Evolutionary conservation across 2,113 vertebrate species (phyloP), one percentile per base, ranked within the genome.

Genomic region (Lepus americanus): DNA sequence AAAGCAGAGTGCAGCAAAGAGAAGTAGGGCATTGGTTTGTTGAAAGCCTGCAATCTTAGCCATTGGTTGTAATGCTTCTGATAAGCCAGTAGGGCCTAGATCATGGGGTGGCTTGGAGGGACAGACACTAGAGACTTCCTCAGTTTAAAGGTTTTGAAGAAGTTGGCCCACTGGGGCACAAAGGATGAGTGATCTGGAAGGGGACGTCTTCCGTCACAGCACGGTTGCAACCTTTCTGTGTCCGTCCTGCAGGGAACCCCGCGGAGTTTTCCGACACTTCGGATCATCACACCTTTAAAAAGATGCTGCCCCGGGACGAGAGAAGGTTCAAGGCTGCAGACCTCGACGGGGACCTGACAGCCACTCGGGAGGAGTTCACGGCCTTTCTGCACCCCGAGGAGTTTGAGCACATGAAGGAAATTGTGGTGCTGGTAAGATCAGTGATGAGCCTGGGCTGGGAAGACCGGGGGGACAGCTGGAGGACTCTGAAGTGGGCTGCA

Each of bases 291-390:
- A 99, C 98, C 97, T 99, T 99, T 95, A 99, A 99, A 97, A 99
- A 99, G 98, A 99, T 99, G 99, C 98, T 99, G 70, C 99, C 99
- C 7, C 99, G 99, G 36, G 99, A 99, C 0, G 99, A 99, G 97
- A 98, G 99, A 69, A 98, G 99, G 94, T 99, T 99, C 97, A 98
- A 98, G 96, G 92, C 98, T 0, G 99, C 99, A 11, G 99, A 99
- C 95, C 94, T 99, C 36, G 97, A 99, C 20, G 97, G 98, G 16
- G 99, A 99, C 96, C 93, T 97, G 94, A 97, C 97, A 36, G 99
- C 99, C 29, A 99, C 99, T 85, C 98, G 98, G 70, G 99, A 99
- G 92, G 99, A 99, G 97, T 99, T 99, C 98, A 99, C 99, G 0
- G 98, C 99, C 85, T 99, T 99, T 95, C 99, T 99, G 89, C 99